These are phyloP conservation scores for Callyntrura guangdongensis DNA, from an alignment of 2,888 invertebrate species.

Conservation along the genomic window DNA sequence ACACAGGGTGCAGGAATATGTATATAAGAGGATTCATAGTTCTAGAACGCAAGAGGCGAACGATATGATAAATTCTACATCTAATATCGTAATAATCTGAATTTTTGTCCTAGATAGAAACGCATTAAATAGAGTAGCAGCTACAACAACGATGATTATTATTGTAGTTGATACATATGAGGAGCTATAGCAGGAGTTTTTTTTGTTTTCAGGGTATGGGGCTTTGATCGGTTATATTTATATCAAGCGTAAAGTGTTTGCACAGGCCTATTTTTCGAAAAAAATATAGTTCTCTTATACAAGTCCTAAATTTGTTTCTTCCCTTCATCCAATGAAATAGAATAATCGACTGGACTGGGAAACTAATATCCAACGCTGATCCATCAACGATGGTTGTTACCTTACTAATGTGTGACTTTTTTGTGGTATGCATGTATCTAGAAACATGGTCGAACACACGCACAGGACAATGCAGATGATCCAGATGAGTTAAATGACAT, in stretches of 20 bases:
- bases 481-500: conserved; percentile 87
- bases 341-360: conserved; percentile 59
- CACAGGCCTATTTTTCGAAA: not conserved
- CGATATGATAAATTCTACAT: not conserved
- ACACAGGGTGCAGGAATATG: too few relatives aligned
- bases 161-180: too few relatives aligned
- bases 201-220: too few relatives aligned
- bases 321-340: conserved; percentile 60
- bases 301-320: conserved; percentile 46
- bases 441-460: conserved; percentile 84
- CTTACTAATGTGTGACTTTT: conserved; percentile 39
- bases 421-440: conserved; percentile 75
- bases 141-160: too few relatives aligned
- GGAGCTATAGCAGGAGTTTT: too few relatives aligned
- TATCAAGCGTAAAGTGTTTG: too few relatives aligned
- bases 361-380: conserved; percentile 9
- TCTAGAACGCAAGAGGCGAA: too few relatives aligned
- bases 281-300: not conserved
- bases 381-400: not conserved
- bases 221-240: too few relatives aligned
- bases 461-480: conserved; percentile 85
- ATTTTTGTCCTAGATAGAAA: too few relatives aligned
- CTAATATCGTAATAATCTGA: not conserved
- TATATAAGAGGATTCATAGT: too few relatives aligned
- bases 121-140: too few relatives aligned